Conservation (phyloP, 2,888 invertebrate genomes). For the Erebia epiphron region DNA sequence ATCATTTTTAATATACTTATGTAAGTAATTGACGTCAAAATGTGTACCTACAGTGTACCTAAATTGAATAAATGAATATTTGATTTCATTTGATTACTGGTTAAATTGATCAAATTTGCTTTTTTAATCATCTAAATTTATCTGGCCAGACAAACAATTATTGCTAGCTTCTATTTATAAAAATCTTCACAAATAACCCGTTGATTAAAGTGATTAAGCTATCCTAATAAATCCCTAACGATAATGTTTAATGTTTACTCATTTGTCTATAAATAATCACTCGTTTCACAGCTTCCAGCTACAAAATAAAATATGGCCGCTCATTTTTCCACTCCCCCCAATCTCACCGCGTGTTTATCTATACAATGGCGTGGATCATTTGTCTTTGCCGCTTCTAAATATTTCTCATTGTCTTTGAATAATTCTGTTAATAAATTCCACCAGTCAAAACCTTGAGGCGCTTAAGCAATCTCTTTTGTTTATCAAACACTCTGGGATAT, state of each 20-base stretch:
- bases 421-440: slow-evolving; percentile 76
- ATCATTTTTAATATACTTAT: too few species aligned
- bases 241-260: slow-evolving; percentile 7
- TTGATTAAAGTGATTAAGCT: slow-evolving; percentile 16
- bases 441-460: slow-evolving; percentile 66
- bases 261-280: slow-evolving; percentile 20
- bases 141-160: neutral
- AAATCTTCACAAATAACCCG: neutral
- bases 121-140: too few species aligned
- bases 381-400: slow-evolving; percentile 74
- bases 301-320: slow-evolving; percentile 33
- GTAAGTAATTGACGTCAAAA: too few species aligned
- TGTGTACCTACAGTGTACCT: too few species aligned
- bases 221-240: slow-evolving; percentile 5
- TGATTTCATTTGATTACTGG: too few species aligned
- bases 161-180: neutral
- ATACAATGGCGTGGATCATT: slow-evolving; percentile 68
- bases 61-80: too few species aligned
- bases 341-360: slow-evolving; percentile 65
- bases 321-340: slow-evolving; percentile 55
- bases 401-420: slow-evolving; percentile 77
- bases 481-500: slow-evolving; percentile 58
- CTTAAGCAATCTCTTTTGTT: slow-evolving; percentile 57
- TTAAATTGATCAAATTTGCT: too few species aligned
- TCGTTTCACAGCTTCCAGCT: slow-evolving; percentile 21